phyloP scores from a whole-genome alignment of 2,888 invertebrate genomes.

The Scaptomyza flava region DNA sequence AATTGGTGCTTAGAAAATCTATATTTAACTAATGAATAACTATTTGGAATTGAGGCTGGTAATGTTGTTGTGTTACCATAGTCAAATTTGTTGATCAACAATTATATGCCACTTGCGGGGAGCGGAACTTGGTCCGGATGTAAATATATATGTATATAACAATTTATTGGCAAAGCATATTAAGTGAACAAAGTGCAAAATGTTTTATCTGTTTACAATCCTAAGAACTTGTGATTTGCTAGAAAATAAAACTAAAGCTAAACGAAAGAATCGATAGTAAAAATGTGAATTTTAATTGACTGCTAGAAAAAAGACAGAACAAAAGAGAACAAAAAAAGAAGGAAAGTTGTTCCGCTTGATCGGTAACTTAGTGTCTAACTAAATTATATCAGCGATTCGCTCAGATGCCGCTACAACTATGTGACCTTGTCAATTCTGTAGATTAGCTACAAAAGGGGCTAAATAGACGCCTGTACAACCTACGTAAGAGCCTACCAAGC shows the following conservation, averaged over 20 bases:
- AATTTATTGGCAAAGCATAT: constrained; percentile 55
- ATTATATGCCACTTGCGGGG: constrained; percentile 20
- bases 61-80: constrained; percentile 18
- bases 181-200: constrained; percentile 43
- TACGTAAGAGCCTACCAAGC: constrained; percentile 40
- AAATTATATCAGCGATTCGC: constrained; percentile 29
- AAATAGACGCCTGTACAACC: constrained; percentile 1
- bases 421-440: constrained; percentile 61
- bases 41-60: constrained; percentile 4
- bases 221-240: constrained; percentile 47
- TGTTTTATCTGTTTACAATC: constrained; percentile 39
- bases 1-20: background rate
- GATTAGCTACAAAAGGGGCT: constrained; percentile 27
- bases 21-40: background rate
- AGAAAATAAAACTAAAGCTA: constrained; percentile 21
- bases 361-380: constrained; percentile 19
- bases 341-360: constrained; percentile 10
- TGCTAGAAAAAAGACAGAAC: background rate
- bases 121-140: constrained; percentile 46
- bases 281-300: constrained; percentile 4
- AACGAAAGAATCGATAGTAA: background rate
- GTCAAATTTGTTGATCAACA: constrained; percentile 22
- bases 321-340: background rate
- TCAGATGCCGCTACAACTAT: constrained; percentile 24
- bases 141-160: constrained; percentile 3